phyloP scores from a whole-genome alignment of 1,140 invertebrate genomes.

The Sminthurides bifidus region DNA sequence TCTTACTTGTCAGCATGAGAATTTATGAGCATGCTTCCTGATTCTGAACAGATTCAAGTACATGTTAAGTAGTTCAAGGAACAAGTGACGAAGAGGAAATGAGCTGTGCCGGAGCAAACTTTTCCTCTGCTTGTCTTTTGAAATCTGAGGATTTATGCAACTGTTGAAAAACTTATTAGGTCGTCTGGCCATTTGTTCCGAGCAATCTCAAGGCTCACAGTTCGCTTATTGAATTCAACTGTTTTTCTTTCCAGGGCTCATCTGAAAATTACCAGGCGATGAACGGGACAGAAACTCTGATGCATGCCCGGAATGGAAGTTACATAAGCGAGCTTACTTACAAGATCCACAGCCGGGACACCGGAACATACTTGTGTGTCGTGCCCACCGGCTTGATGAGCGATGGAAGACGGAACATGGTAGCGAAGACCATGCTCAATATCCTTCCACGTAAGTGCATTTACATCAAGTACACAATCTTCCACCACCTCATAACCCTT shows the following conservation, averaged over 20 bases:
- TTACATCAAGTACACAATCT: not conserved
- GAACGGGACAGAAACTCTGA: not conserved
- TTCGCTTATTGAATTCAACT: conserved; percentile 1
- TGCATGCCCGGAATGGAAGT: conserved; percentile 24
- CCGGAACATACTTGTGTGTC: conserved; percentile 17
- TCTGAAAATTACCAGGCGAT: conserved; percentile 13
- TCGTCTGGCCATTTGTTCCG: not conserved
- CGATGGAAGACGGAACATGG: conserved; percentile 10
- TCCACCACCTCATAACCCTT: not conserved
- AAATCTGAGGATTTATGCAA: too few relatives aligned
- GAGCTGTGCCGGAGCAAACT: too few relatives aligned
- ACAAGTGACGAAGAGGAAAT: too few relatives aligned
- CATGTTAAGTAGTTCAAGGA: too few relatives aligned
- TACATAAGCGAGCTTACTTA: conserved; percentile 32
- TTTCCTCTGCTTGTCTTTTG: too few relatives aligned
- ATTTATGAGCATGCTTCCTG: too few relatives aligned
- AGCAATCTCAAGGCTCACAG: too few relatives aligned
- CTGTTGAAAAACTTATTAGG: not conserved
- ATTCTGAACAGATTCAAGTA: conserved; percentile 1
- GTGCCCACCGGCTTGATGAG: conserved; percentile 18
- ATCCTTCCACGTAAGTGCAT: conserved; percentile 12
- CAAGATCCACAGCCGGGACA: conserved; percentile 8
- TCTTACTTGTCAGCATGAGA: too few relatives aligned
- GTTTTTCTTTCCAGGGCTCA: conserved; percentile 9
- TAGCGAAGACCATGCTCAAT: conserved; percentile 13